phyloP scores from a whole-genome alignment of 2,797 vertebrate genomes.

The Limnodromus scolopaceus region DNA sequence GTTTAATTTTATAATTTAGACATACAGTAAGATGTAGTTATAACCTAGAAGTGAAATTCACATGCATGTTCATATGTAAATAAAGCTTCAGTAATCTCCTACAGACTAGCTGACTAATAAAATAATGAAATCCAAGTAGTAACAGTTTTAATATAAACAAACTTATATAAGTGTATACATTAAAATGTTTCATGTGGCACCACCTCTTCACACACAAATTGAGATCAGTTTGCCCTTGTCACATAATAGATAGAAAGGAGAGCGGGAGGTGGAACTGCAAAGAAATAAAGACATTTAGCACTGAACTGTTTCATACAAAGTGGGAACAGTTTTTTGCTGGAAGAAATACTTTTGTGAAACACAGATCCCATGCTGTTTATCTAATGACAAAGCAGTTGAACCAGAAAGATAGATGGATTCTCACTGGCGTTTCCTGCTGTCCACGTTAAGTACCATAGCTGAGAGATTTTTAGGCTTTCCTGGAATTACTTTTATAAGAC shows the following conservation, averaged over 20 bases:
- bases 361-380: slow-evolving; percentile 43
- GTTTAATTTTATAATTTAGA: neutral
- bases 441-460: neutral
- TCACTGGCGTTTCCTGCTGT: slow-evolving; percentile 36
- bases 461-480: slow-evolving; percentile 27
- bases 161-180: neutral
- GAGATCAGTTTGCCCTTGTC: neutral
- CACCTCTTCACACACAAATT: neutral
- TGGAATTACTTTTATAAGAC: slow-evolving; percentile 14
- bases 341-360: slow-evolving; percentile 30
- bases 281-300: neutral
- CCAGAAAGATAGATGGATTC: slow-evolving; percentile 55
- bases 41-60: neutral
- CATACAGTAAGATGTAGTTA: neutral
- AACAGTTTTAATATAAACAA: neutral
- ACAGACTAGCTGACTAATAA: neutral
- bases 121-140: neutral
- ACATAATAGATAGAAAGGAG: neutral
- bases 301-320: neutral
- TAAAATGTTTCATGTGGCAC: neutral
- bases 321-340: neutral
- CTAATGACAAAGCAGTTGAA: slow-evolving; percentile 60
- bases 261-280: neutral
- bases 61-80: neutral
- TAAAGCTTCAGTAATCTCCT: neutral